Base-by-base conservation (phyloP, 2,888 invertebrate genomes). In the Trisateles emortualis region DNA sequence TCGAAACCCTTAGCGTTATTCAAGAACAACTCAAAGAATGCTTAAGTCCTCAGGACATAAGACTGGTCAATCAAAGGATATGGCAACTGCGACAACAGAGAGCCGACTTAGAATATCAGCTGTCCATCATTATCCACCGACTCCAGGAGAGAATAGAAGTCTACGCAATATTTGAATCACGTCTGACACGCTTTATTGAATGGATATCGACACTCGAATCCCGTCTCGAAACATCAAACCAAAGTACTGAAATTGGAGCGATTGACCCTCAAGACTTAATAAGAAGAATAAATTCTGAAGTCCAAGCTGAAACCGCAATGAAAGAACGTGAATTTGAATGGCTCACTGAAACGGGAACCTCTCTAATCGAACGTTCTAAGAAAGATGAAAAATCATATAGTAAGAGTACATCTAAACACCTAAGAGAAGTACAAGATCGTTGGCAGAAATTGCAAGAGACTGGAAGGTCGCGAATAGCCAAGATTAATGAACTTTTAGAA, bases 11-110 rank as follows among this genome's bases (percentile, higher is more conserved):
- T 0, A 95, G 95, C 36, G 95, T 96, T 0, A 95, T 95, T 24
- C 96, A 97, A 70, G 97, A 97, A 81, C 96, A 97, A 83, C 89
- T 98, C 2, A 96, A 97, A 73, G 97, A 97, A 79, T 96, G 96
- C 71, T 93, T 98, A 3, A 97, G 96, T 81, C 97, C 97, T 0
- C 95, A 95, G 40, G 98, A 98, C 76, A 96, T 97, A 86, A 96
- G 97, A 79, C 92, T 95, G 10, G 94, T 97, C 41, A 95, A 95
- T 67, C 97, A 97, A 79, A 94, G 95, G 64, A 94, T 96, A 59
- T 96, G 97, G 95, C 93, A 97, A 56, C 84, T 97, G 46, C 94
- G 95, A 84, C 97, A 98, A 78, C 96, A 96, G 72, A 95, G 97
- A 65, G 95, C 95, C 0, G 97, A 98, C 68, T 84, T 97, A 1